Percentiles rank a stretch among this genome's conserved stretches.
Conservation (phyloP, 1,140 invertebrate genomes). For the Aphis gossypii region DNA sequence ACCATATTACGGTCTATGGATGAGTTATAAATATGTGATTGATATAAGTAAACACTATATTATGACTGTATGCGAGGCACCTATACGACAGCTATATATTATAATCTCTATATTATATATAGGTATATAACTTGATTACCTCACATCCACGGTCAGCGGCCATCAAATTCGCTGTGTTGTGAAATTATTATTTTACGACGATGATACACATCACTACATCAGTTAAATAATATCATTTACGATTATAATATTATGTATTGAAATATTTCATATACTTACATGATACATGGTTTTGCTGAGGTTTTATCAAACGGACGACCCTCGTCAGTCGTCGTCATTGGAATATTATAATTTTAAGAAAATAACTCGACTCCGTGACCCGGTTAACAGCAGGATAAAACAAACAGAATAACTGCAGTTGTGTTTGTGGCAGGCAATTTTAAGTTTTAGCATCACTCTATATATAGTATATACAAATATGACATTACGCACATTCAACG, state of each 20-base stretch:
- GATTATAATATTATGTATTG: neutral
- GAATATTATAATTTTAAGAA: neutral
- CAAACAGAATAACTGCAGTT: neutral
- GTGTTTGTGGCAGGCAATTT: neutral
- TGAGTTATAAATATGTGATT: neutral
- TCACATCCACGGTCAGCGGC: neutral
- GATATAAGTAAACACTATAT: neutral
- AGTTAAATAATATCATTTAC: neutral
- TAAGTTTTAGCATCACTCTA: neutral
- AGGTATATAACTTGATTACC: constrained; percentile 9
- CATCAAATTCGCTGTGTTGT: neutral
- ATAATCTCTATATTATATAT: neutral
- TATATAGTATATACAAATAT: too few species aligned
- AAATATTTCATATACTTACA: neutral
- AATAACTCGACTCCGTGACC: neutral
- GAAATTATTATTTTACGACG: neutral
- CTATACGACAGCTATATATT: neutral
- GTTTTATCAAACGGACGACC: neutral
- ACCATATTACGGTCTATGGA: too few species aligned
- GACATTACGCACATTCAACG: too few species aligned
- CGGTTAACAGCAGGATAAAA: neutral
- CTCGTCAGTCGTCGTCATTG: neutral
- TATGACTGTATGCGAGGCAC: too few species aligned
- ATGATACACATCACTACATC: neutral
- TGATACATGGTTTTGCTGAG: neutral